Percentiles rank a stretch among this genome's conserved stretches.
phyloP scores from a whole-genome alignment of 2,113 vertebrate species.

The Nycticryphes semicollaris region DNA sequence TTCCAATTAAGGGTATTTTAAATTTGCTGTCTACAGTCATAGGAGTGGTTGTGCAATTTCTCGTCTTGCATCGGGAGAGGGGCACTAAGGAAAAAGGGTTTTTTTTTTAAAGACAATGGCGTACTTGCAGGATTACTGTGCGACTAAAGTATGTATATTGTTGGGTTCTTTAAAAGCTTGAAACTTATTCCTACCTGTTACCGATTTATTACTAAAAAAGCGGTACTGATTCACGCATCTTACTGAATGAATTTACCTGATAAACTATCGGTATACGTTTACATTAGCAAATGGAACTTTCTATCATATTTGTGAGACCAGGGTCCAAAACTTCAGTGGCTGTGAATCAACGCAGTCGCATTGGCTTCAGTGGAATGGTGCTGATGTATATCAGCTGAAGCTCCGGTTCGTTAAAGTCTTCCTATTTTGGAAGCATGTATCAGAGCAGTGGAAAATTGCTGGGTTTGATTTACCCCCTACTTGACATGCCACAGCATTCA shows the following conservation, averaged over 20 bases:
- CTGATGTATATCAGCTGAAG: conserved; percentile 36
- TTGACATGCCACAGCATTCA: conserved; percentile 2
- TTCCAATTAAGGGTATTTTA: conserved; percentile 79
- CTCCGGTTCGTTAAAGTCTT: conserved; percentile 28
- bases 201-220: conserved; percentile 69
- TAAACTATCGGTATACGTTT: conserved; percentile 71
- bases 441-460: conserved; percentile 1
- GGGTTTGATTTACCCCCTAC: conserved; percentile 5
- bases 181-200: conserved; percentile 43
- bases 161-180: neutral
- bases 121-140: neutral
- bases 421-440: neutral
- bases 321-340: neutral
- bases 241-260: conserved; percentile 71
- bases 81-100: neutral
- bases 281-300: conserved; percentile 65
- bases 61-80: neutral
- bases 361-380: neutral
- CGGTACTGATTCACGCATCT: conserved; percentile 68
- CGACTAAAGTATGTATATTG: neutral
- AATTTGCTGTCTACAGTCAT: conserved; percentile 68
- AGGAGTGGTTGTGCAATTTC: conserved; percentile 43
- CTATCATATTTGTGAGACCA: conserved; percentile 25
- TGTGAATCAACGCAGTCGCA: conserved; percentile 39
- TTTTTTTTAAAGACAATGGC: neutral